A percentile compares a stretch with the other conserved stretches of the same genome.
Evolutionary conservation across 2,797 vertebrate species (phyloP).

Genomic region (Tangara arthus): DNA sequence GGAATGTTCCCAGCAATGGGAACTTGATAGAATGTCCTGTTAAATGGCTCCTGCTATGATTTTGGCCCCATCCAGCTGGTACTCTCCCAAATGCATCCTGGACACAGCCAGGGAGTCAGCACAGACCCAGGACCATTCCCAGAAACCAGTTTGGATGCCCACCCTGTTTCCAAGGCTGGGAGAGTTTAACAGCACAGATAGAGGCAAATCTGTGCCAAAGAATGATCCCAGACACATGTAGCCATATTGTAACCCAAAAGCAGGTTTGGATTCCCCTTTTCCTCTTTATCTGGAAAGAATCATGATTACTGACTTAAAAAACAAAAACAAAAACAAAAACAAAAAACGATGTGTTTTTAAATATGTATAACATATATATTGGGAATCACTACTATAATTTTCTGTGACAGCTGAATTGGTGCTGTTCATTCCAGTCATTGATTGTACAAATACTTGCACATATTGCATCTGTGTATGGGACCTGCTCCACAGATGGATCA

Average conservation of each 20-base stretch:
- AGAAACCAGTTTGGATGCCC: background rate
- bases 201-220: background rate
- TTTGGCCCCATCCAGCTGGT: constrained; percentile 8
- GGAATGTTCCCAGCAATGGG: background rate
- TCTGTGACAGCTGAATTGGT: background rate
- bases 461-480: background rate
- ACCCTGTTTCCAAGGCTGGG: background rate
- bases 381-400: background rate
- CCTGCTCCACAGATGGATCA: background rate
- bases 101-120: background rate
- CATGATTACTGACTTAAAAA: background rate
- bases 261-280: background rate
- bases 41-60: constrained; percentile 10
- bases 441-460: background rate
- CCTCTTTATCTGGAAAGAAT: background rate
- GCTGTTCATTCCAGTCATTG: background rate
- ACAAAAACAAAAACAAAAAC: background rate
- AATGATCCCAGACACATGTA: background rate
- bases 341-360: rapidly evolving
- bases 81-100: background rate
- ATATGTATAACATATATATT: background rate
- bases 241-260: background rate
- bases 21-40: background rate
- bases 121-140: background rate
- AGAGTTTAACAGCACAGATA: background rate